Evolutionary conservation across 2,113 vertebrate species (phyloP), one percentile per base, ranked within the genome.

Genomic region (Lontra canadensis): DNA sequence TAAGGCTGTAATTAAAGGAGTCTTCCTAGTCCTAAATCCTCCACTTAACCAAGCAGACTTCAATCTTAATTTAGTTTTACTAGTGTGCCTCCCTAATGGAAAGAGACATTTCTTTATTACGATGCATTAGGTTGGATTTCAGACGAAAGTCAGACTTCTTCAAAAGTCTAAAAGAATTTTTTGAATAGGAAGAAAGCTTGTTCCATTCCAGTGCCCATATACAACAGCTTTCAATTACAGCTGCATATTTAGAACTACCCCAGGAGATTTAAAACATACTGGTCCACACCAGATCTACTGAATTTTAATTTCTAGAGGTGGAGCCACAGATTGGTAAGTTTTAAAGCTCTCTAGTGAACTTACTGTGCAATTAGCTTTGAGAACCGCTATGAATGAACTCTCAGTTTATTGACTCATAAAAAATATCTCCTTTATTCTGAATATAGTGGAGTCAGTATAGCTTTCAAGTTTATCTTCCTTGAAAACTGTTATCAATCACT

Each of bases 401-500:
- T 61, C 79, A 96, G 7, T 61, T 76, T 49, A 63, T 2, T 47
- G n/a, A 76, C 42, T 88, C 76, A 65, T 67, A 49, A 81, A 73
- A 34, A 31, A 6, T 59, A 31, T 15, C 47, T 84, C 49, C 63
- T 88, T 92, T 79, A 84, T 87, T 65, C 49, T 26, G 97, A 90
- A 76, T 87, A 90, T 36, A 80, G 23, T 31, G 15, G 31, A 18
- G 59, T 61, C 21, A 81, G 39, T 88, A 76, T 47, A 47, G 42
- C 74, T 47, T 76, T 29, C 42, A 31, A 83, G 69, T 76, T 86
- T 83, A 82, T 25, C 74, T 90, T 90, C 52, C 69, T 39, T 31
- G 59, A 92, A 95, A 81, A 87, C 14, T 78, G 23, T 29, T 90
- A 95, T 39, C 55, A 76, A 52, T 95, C 69, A 88, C 34, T 90